These are phyloP conservation scores for Selene dorsalis DNA, from an alignment of 2,797 vertebrate genomes.

Conservation along the genomic window DNA sequence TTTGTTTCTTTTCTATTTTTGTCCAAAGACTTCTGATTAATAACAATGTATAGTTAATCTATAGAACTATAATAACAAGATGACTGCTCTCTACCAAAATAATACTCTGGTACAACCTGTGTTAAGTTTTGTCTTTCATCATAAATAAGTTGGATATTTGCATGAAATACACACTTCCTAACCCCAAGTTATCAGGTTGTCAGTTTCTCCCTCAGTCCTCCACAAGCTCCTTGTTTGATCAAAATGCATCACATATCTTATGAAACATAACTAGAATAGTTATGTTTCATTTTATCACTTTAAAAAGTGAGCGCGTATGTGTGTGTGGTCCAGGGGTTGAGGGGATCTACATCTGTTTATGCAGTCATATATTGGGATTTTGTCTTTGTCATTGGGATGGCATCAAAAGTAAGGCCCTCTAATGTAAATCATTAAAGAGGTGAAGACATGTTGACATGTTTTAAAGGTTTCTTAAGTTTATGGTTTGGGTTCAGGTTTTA, in stretches of 20 bases:
- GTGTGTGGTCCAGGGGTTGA: too few relatives aligned
- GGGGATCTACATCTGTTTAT: too few relatives aligned
- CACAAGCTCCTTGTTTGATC: neutral
- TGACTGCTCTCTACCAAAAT: neutral
- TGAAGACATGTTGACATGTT: too few relatives aligned
- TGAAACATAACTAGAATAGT: neutral
- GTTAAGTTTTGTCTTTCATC: neutral
- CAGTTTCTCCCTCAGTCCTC: neutral
- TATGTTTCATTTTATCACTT: too few relatives aligned
- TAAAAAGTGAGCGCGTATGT: neutral
- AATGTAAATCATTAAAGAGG: too few relatives aligned
- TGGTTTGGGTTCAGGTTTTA: too few relatives aligned
- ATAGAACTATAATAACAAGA: neutral
- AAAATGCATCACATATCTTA: neutral
- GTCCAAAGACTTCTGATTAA: neutral
- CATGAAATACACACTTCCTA: too few relatives aligned
- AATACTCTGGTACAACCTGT: neutral
- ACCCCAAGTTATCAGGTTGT: too few relatives aligned
- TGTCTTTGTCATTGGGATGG: too few relatives aligned
- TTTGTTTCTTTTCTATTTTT: neutral
- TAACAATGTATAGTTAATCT: neutral
- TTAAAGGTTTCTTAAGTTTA: neutral
- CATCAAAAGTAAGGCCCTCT: neutral
- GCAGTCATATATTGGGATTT: too few relatives aligned
- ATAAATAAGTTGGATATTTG: neutral